Conservation (phyloP, 2,888 invertebrate genomes). For the Lamellibrachia satsuma region DNA sequence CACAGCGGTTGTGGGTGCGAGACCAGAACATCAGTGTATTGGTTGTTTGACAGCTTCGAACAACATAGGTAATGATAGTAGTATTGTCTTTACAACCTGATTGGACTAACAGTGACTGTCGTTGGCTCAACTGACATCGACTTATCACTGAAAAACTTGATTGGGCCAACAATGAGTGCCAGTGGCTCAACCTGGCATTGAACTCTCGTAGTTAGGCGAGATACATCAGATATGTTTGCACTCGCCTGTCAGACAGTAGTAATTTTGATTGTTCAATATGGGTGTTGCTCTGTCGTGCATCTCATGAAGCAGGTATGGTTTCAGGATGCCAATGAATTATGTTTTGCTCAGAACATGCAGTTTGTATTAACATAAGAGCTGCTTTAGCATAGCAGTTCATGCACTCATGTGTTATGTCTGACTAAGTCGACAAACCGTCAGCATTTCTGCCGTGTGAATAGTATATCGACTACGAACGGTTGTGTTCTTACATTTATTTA, state of each 20-base stretch:
- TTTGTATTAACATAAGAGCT: background rate
- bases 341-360: background rate
- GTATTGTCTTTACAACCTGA: too few relatives aligned
- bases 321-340: background rate
- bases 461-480: background rate
- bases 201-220: too few relatives aligned
- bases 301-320: background rate
- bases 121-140: too few relatives aligned
- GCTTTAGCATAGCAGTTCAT: background rate
- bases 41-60: too few relatives aligned
- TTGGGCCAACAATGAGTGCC: too few relatives aligned
- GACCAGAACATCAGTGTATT: too few relatives aligned
- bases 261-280: background rate
- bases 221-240: background rate
- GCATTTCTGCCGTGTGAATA: background rate
- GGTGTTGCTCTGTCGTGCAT: background rate
- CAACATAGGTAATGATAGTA: too few relatives aligned
- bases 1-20: background rate
- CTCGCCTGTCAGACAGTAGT: background rate
- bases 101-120: too few relatives aligned
- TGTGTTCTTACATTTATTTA: background rate
- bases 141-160: too few relatives aligned
- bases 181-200: too few relatives aligned
- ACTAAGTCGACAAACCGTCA: background rate
- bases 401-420: background rate